Evolutionary conservation across 1,140 invertebrate species (phyloP).

Genomic region (Apis laboriosa): DNA sequence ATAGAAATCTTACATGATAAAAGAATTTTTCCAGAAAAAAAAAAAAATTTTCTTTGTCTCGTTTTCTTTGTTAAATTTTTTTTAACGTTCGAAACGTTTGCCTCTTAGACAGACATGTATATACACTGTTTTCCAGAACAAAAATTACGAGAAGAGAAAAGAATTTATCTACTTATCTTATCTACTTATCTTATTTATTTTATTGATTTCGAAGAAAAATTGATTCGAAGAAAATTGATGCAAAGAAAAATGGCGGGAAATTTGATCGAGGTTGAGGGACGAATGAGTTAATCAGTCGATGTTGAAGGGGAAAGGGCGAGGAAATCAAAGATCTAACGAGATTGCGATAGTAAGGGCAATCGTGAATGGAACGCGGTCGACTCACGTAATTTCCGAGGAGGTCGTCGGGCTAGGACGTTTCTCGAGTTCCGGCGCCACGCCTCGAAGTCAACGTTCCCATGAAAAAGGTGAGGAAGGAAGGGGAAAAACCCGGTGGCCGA

Average conservation of each 20-base stretch:
- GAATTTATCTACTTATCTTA: neutral
- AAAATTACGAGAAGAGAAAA: neutral
- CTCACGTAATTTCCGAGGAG: slow-evolving; percentile 34
- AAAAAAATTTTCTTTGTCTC: no score
- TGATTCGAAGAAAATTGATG: neutral
- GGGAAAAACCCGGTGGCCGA: slow-evolving; percentile 26
- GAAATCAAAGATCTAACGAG: neutral
- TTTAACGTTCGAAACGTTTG: no score
- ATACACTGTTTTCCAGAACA: no score
- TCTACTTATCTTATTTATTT: neutral
- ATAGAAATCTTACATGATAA: no score
- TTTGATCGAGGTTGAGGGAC: neutral
- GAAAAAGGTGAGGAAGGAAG: slow-evolving; percentile 36
- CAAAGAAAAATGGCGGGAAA: neutral
- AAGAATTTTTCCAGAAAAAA: no score
- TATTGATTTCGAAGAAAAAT: neutral
- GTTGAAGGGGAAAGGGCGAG: neutral
- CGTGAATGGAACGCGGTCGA: slow-evolving; percentile 8
- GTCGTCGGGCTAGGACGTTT: slow-evolving; percentile 51
- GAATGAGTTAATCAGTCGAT: neutral
- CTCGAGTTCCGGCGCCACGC: slow-evolving; percentile 53
- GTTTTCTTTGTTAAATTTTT: no score
- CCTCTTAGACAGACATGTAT: no score
- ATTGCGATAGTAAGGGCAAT: neutral
- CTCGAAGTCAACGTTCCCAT: slow-evolving; percentile 42